Evolutionary conservation across 2,888 invertebrate genomes (phyloP).

Genomic region (Margaritifera margaritifera): DNA sequence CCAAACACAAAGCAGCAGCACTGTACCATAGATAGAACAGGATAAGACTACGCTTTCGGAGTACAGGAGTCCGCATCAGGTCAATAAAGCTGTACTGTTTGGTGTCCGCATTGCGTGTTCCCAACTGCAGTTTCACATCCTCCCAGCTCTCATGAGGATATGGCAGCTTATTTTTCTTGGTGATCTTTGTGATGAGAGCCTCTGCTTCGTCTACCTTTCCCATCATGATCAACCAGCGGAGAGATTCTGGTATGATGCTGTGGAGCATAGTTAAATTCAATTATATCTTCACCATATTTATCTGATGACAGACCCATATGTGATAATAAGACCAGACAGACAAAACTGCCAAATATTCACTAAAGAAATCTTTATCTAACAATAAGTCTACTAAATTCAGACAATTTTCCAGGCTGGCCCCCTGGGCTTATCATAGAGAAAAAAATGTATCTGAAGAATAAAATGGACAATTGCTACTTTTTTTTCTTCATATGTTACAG

Average conservation of each 20-base stretch:
- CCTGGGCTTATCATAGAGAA: no score
- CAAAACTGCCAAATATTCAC: background rate
- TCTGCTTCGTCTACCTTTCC: conserved; percentile 48
- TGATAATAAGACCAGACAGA: no score
- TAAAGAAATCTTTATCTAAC: no score
- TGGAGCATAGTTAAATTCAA: conserved; percentile 2
- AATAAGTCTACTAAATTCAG: no score
- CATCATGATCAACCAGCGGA: conserved; percentile 63
- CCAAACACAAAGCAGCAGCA: background rate
- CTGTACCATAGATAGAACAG: conserved; percentile 68
- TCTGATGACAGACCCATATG: no score
- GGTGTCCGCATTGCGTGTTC: conserved; percentile 14
- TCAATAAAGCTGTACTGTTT: conserved; percentile 52
- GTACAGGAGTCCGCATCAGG: conserved; percentile 56
- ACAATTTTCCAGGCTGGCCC: no score
- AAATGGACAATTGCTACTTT: no score
- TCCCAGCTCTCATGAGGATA: conserved; percentile 48
- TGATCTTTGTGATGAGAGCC: conserved; percentile 43
- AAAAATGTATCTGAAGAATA: no score
- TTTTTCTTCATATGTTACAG: no score
- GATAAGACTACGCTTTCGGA: conserved; percentile 62
- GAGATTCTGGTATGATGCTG: conserved; percentile 66
- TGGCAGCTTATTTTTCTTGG: conserved; percentile 48
- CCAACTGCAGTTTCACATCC: conserved; percentile 36
- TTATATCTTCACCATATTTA: no score